These are phyloP conservation scores for Strix aluco DNA, from an alignment of 2,113 vertebrate species.

Conservation along the genomic window DNA sequence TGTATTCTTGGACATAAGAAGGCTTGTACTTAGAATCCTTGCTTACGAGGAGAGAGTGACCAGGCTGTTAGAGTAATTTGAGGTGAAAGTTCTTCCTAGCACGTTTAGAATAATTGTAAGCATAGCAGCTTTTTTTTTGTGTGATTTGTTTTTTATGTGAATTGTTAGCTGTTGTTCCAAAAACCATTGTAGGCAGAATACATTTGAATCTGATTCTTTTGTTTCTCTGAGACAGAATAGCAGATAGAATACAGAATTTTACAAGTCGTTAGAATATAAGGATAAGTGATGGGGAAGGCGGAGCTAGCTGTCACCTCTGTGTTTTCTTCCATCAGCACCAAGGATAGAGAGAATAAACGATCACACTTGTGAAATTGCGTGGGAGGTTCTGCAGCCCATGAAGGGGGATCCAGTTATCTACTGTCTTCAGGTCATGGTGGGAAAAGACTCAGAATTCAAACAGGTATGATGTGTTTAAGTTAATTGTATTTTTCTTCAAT, in stretches of 20 bases:
- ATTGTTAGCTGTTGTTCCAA: background rate
- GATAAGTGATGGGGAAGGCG: background rate
- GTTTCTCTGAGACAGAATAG: background rate
- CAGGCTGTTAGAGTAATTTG: background rate
- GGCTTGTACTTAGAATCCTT: background rate
- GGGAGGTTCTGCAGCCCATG: constrained; percentile 91
- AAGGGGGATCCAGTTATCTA: constrained; percentile 94
- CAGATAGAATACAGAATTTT: background rate
- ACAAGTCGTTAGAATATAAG: background rate
- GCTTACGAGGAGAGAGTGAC: background rate
- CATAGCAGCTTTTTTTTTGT: background rate
- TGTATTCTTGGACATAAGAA: background rate
- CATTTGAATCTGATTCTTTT: background rate
- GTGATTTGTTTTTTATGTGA: too few relatives aligned
- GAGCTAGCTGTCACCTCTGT: background rate
- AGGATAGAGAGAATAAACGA: constrained; percentile 91
- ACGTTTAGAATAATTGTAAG: background rate
- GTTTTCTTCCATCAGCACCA: constrained; percentile 76
- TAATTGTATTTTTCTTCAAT: background rate
- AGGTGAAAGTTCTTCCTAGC: background rate
- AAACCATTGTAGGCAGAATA: background rate
- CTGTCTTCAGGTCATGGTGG: constrained; percentile 91
- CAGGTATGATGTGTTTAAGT: constrained; percentile 80
- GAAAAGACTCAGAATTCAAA: constrained; percentile 93
- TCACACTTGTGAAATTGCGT: constrained; percentile 89